Conservation (phyloP, 2,888 invertebrate species). For the Andrena bucephala region DNA sequence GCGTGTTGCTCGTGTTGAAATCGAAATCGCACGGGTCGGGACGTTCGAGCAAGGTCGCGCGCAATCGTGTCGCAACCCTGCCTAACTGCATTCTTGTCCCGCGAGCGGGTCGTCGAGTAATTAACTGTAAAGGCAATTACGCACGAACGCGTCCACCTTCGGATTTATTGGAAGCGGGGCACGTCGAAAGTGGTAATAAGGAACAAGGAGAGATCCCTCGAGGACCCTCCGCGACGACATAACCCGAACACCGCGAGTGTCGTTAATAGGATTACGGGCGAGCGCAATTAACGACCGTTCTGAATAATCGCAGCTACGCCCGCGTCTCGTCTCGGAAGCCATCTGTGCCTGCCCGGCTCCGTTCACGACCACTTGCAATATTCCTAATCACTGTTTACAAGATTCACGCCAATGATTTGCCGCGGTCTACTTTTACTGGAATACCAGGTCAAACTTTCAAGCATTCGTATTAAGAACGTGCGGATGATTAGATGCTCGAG, state of each 20-base stretch:
- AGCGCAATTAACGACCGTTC: constrained; percentile 39
- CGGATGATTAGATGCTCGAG: not conserved
- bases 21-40: constrained; percentile 32
- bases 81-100: constrained; percentile 35
- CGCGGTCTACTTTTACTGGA: not conserved
- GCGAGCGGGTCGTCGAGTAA: constrained; percentile 44
- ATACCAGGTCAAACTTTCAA: not conserved
- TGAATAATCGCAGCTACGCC: constrained; percentile 45
- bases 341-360: constrained; percentile 16
- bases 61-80: constrained; percentile 49
- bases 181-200: constrained; percentile 18
- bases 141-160: constrained; percentile 33
- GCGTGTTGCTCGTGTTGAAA: constrained; percentile 37
- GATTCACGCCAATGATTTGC: not conserved
- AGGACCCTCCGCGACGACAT: not conserved
- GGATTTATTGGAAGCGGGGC: constrained; percentile 48
- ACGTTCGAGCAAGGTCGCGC: constrained; percentile 54
- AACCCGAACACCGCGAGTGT: not conserved
- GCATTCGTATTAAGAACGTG: not conserved
- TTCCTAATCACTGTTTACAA: not conserved
- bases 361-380: constrained; percentile 24
- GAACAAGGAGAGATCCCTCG: not conserved
- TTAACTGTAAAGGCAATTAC: constrained; percentile 50
- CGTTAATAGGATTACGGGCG: constrained; percentile 29
- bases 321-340: constrained; percentile 29